Base-by-base conservation (phyloP, 2,888 invertebrate genomes). In the Lasioglossum morio region DNA sequence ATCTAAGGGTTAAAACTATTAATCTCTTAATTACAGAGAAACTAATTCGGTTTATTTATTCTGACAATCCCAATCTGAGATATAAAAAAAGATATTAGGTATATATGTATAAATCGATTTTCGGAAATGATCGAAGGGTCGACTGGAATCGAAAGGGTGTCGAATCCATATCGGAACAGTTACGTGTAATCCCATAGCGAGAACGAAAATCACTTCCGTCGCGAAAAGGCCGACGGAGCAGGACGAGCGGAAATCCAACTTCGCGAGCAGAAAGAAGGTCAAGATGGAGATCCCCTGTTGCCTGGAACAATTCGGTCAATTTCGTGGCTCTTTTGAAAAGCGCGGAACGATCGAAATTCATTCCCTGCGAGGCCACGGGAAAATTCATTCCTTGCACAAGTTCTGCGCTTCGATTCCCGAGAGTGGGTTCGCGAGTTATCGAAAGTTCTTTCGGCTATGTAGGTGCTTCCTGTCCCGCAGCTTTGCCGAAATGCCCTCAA, bases 401-500 rank as follows among this genome's bases (percentile, higher is more conserved):
- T 77, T 83, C 69, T 40, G 63, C 23, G 16, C 63, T 74, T 77
- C 74, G 79, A 82, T 43, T 76, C 63, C 66, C 43, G 46, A 37
- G 63, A 82, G 82, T 79, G 63, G 78, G 76, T 86, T 88, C 83
- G 86, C 81, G 76, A 88, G 79, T 88, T 84, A 89, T 84, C 80
- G 72, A 86, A 88, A 88, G 66, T 88, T 81, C 74, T 63, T 81
- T 82, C 43, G 60, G n/a, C 48, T 81, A 48, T 40, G 48, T 7
- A 74, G 40, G 46, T 48, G 66, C 48, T 60, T 69, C 72, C 46
- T 69, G 60, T 84, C 53, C 79, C 72, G 63, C 48, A 37, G 69
- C 72, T 81, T 60, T 66, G 27, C 63, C 73, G 37, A 83, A 80
- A 70, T 40, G 53, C 16, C 43, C 57, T 77, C 57, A 48, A 30